Percentiles rank a stretch among this genome's conserved stretches.
These are phyloP conservation scores for Prosapia bicincta DNA, from an alignment of 2,888 invertebrate genomes.

Conservation along the genomic window DNA sequence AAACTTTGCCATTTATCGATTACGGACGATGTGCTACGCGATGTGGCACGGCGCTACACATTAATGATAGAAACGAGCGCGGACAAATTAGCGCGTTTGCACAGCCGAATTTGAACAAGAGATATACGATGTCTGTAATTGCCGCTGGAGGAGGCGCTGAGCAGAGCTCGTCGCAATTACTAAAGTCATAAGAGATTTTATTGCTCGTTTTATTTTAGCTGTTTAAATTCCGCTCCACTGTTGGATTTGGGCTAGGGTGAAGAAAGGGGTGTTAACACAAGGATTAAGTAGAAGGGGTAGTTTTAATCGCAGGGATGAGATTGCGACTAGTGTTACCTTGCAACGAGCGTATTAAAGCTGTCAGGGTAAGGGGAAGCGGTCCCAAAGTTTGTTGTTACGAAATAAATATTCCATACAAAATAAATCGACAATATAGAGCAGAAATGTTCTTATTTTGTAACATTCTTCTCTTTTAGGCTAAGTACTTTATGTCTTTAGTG, in stretches of 20 bases:
- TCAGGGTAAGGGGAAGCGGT: not conserved
- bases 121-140: not conserved
- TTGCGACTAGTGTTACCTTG: not conserved
- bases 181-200: slow-evolving; percentile 2
- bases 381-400: no score
- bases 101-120: not conserved
- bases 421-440: no score
- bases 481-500: no score
- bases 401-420: no score
- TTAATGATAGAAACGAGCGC: not conserved
- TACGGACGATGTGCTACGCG: not conserved
- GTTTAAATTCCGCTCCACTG: not conserved
- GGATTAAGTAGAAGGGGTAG: not conserved
- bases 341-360: not conserved
- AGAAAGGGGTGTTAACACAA: not conserved
- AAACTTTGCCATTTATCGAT: not conserved
- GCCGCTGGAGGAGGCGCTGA: not conserved
- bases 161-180: not conserved
- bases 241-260: not conserved
- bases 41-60: not conserved
- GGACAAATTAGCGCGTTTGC: not conserved
- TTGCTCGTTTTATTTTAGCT: not conserved
- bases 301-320: not conserved
- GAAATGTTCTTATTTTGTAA: no score
- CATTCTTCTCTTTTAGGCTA: no score